Evolutionary conservation across 2,797 vertebrate species (phyloP).

Genomic region (Taenioides sp.): DNA sequence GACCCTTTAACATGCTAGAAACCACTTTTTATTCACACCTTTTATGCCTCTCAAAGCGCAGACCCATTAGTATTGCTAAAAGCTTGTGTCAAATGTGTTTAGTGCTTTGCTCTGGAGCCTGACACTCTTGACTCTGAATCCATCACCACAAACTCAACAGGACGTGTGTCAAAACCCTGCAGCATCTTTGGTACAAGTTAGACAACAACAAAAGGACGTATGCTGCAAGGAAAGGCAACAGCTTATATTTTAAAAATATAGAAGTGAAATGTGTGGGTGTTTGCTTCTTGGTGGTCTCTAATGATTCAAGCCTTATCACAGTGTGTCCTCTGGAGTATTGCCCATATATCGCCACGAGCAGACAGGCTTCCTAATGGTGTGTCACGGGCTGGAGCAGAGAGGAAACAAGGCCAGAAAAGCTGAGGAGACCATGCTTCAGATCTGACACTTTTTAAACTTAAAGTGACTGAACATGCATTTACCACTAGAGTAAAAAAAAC

Average conservation of each 20-base stretch:
- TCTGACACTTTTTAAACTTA: conserved; percentile 55
- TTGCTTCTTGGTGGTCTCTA: conserved; percentile 30
- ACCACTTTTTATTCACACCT: conserved; percentile 19
- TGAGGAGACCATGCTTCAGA: conserved; percentile 54
- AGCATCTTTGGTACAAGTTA: conserved; percentile 20
- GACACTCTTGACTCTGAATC: conserved; percentile 41
- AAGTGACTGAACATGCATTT: conserved; percentile 58
- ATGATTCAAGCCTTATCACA: conserved; percentile 61
- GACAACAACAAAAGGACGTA: conserved; percentile 14
- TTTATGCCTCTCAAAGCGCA: conserved; percentile 28
- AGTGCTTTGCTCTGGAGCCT: conserved; percentile 39
- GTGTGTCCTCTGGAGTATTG: conserved; percentile 57
- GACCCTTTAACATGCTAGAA: conserved; percentile 16
- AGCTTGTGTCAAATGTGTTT: conserved; percentile 58
- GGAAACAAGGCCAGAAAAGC: conserved; percentile 46
- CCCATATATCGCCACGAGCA: conserved; percentile 48
- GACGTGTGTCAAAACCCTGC: conserved; percentile 46
- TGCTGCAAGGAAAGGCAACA: conserved; percentile 6
- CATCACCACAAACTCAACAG: conserved; percentile 52
- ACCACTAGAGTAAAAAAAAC: conserved; percentile 22
- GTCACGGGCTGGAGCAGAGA: conserved; percentile 53
- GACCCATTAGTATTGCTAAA: conserved; percentile 35
- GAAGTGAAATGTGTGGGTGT: conserved; percentile 28
- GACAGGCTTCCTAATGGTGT: conserved; percentile 55
- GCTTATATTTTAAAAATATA: conserved; percentile 4